phyloP scores from a whole-genome alignment of 2,113 vertebrate genomes.

The Myiagra hebetior region DNA sequence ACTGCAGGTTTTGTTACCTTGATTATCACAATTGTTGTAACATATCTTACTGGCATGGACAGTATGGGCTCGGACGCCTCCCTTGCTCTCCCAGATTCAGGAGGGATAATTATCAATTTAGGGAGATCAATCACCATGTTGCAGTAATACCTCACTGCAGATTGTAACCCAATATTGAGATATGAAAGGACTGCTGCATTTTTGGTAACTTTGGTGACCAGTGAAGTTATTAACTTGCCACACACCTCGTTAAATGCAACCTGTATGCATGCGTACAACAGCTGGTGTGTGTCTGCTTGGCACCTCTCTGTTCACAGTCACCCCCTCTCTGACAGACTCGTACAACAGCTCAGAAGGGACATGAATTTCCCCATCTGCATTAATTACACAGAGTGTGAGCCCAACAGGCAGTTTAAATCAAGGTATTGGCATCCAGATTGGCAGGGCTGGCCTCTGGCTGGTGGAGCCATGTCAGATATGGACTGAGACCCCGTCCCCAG shows the following conservation, averaged over 20 bases:
- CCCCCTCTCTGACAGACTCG: background rate
- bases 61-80: background rate
- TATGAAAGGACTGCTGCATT: background rate
- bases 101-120: background rate
- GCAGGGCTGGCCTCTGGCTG: background rate
- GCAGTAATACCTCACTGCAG: background rate
- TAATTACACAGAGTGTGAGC: background rate
- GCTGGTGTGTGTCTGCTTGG: background rate
- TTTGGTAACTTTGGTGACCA: background rate
- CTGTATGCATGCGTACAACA: accelerated
- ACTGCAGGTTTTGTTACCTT: background rate
- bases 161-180: background rate
- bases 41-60: background rate
- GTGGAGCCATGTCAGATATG: background rate
- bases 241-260: background rate
- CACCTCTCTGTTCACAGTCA: background rate
- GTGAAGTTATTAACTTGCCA: background rate
- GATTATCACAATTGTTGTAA: background rate
- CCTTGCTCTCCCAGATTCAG: background rate
- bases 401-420: accelerated
- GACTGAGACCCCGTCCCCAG: accelerated
- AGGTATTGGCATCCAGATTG: background rate
- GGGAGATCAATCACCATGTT: background rate
- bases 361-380: background rate
- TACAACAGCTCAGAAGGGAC: accelerated